These are phyloP conservation scores for Glomeris marginata DNA, from an alignment of 2,888 invertebrate species.

Conservation along the genomic window DNA sequence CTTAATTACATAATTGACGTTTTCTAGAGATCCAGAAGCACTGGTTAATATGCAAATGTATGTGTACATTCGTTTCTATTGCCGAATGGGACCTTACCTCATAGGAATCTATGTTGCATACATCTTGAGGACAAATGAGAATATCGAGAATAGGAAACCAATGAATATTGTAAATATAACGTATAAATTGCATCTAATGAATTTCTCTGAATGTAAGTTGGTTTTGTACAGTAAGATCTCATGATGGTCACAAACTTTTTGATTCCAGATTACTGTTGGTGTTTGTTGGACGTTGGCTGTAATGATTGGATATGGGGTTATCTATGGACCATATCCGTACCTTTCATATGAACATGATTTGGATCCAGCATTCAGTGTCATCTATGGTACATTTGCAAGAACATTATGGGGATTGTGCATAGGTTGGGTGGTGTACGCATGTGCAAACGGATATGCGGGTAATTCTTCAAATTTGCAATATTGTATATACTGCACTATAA, in stretches of 20 bases:
- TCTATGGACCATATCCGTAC: conserved; percentile 7
- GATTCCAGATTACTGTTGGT: too few relatives aligned
- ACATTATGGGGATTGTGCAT: conserved; percentile 6
- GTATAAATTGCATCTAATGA: too few relatives aligned
- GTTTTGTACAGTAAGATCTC: too few relatives aligned
- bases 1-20: not conserved
- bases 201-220: too few relatives aligned
- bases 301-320: conserved; percentile 3
- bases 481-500: too few relatives aligned
- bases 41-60: conserved; percentile 10
- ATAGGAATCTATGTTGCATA: conserved; percentile 20
- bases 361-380: not conserved
- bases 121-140: conserved; percentile 15
- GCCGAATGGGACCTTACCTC: conserved; percentile 21
- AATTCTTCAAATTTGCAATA: not conserved
- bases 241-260: too few relatives aligned
- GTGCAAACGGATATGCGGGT: conserved; percentile 7
- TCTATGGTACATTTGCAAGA: conserved; percentile 3
- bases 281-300: conserved; percentile 5
- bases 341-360: not conserved
- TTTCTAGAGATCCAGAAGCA: not conserved
- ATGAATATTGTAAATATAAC: too few relatives aligned
- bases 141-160: too few relatives aligned
- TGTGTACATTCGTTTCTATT: conserved; percentile 22
- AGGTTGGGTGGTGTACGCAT: conserved; percentile 8